A percentile compares a stretch with the other conserved stretches of the same genome.
These are phyloP conservation scores for Poicephalus meyeri DNA, from an alignment of 2,113 vertebrate genomes.

Conservation along the genomic window DNA sequence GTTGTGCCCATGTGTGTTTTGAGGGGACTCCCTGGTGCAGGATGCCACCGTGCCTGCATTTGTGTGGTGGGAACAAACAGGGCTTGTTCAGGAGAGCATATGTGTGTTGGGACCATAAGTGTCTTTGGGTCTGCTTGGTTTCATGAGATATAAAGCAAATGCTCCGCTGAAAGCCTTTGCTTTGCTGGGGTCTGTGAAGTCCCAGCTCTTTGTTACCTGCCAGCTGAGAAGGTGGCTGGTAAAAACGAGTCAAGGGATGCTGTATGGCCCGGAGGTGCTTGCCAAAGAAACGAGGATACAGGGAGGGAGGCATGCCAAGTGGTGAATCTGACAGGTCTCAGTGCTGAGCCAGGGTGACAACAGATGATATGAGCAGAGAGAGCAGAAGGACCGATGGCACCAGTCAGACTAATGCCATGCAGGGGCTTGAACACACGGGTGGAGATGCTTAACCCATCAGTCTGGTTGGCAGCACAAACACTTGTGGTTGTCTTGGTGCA, in stretches of 20 bases:
- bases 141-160: not conserved
- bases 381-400: not conserved
- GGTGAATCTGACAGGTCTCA: not conserved
- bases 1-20: not conserved
- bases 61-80: rapidly evolving
- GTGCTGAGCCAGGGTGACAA: rapidly evolving
- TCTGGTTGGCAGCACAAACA: not conserved
- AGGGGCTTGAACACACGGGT: not conserved
- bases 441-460: not conserved
- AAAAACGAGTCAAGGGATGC: not conserved
- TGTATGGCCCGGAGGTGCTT: not conserved
- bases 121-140: not conserved
- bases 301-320: not conserved
- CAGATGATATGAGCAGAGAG: not conserved
- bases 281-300: not conserved
- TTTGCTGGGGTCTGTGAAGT: not conserved
- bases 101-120: not conserved
- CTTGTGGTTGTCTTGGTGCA: not conserved
- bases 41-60: not conserved
- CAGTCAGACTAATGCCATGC: not conserved
- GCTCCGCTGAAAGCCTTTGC: not conserved
- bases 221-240: not conserved
- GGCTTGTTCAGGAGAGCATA: not conserved
- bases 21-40: not conserved
- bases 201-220: not conserved